Base-by-base conservation (phyloP, 2,888 invertebrate genomes). In the Rapana venosa region DNA sequence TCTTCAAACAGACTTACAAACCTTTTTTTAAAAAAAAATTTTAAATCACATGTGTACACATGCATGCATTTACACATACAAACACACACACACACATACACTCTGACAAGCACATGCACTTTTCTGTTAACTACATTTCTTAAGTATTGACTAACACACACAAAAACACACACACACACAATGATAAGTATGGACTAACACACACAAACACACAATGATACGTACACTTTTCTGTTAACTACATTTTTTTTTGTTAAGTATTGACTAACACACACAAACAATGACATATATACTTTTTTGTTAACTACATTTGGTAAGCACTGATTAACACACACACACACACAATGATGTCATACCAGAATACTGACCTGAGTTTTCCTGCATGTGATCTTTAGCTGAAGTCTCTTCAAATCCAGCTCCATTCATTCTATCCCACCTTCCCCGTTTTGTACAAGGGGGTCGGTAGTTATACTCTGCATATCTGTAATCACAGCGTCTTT, bases 361-460 rank as follows among this genome's bases (percentile, higher is more conserved):
- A 47, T 74, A 74, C 87, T 35, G 26, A 88, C 56, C 26, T 56
- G 77, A 8, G 36, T 66, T 74, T 35, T 85, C 26, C 8, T 56
- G 56, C 4, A 74, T 90, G 91, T 91, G 93, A 91, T 83, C 92
- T 91, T 26, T 91, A 11, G 32, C 22, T 0, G 66, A 30, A 56
- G 77, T 84, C 36, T 89, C 85, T 36, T 20, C 47, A 32, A 79
- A 22, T 47, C 66, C 88, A n/a, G 95, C 93, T 87, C 96, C 95
- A 84, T 95, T 95, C 11, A 95, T 96, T 90, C 95, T 94, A 91
- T 96, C 96, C 56, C 96, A 35, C 20, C 66, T 85, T 11, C 30
- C 26, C 13, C 66, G 88, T n/a, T 87, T 83, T 26, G 56, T 84
- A n/a, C 22, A 26, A 13, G 88, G 36, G 20, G 87, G 87, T 1